Evolutionary conservation across 2,797 vertebrate species (phyloP).

Genomic region (Sebastes itinus): DNA sequence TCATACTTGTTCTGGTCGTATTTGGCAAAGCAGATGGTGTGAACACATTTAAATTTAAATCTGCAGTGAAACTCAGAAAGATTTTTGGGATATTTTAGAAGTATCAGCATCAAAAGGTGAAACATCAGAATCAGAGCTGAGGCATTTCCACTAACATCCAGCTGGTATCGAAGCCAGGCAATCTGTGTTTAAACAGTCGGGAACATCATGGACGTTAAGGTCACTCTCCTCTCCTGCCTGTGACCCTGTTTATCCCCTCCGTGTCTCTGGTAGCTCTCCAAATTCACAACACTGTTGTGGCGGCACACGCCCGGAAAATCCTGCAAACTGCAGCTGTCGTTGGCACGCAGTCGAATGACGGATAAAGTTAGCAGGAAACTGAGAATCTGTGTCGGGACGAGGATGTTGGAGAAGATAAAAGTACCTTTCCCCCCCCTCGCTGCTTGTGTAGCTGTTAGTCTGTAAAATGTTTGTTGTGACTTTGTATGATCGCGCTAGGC

Average conservation of each 20-base stretch:
- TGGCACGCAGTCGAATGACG: not conserved
- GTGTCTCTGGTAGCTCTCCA: constrained; percentile 3
- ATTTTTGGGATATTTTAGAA: not conserved
- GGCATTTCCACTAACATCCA: not conserved
- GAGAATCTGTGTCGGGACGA: not conserved
- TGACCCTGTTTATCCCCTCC: constrained; percentile 13
- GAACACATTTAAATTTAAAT: not conserved
- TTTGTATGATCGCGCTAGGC: constrained; percentile 12
- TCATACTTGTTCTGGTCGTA: not conserved
- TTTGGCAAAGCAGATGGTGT: not conserved
- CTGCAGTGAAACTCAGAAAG: not conserved
- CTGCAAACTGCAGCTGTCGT: constrained; percentile 10
- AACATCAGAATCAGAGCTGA: not conserved
- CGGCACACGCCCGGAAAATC: not conserved
- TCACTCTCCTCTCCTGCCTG: constrained; percentile 4
- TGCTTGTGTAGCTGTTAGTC: constrained; percentile 22
- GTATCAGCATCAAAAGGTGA: not conserved
- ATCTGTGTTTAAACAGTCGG: constrained; percentile 27
- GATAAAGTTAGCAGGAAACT: not conserved
- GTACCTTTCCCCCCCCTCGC: not conserved
- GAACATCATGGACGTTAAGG: not conserved
- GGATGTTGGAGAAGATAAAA: not conserved
- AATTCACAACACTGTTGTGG: not conserved
- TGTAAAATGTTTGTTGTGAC: constrained; percentile 45
- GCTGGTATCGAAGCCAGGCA: not conserved